These are phyloP conservation scores for Colletes latitarsis DNA, from an alignment of 1,140 invertebrate genomes.

Conservation along the genomic window DNA sequence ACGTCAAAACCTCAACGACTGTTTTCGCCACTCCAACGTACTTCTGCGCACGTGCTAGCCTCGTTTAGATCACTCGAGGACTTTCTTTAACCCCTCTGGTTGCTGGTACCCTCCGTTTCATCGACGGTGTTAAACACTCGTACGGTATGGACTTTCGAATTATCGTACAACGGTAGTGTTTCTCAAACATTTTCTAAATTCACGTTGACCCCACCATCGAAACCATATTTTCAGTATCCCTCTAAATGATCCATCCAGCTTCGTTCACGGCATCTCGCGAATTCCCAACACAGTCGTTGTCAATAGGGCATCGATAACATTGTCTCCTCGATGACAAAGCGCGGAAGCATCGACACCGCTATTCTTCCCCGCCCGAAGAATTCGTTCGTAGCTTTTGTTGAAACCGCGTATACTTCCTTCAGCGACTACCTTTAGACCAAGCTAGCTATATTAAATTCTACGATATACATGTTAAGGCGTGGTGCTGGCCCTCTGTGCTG, in stretches of 20 bases:
- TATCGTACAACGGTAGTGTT: neutral
- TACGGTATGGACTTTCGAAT: no score
- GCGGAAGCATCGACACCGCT: slow-evolving; percentile 1
- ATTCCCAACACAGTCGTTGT: neutral
- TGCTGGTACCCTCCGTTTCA: neutral
- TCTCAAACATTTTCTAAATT: no score
- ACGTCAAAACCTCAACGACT: slow-evolving; percentile 67
- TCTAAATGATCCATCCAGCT: no score
- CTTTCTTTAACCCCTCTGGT: neutral
- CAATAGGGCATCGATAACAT: slow-evolving; percentile 30
- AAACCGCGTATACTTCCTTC: slow-evolving; percentile 47
- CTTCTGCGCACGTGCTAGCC: slow-evolving; percentile 65
- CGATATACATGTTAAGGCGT: slow-evolving; percentile 77
- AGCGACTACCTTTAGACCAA: slow-evolving; percentile 16
- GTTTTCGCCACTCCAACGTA: slow-evolving; percentile 72
- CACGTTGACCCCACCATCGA: no score
- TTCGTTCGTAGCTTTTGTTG: slow-evolving; percentile 40
- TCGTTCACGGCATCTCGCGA: neutral
- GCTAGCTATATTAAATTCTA: slow-evolving; percentile 75
- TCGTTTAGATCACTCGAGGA: neutral
- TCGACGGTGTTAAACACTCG: neutral
- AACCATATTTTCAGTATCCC: no score
- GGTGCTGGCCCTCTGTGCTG: slow-evolving; percentile 59
- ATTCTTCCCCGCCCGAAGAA: slow-evolving; percentile 24
- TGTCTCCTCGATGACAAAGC: neutral